Percentiles rank a stretch among this genome's conserved stretches.
These are phyloP conservation scores for Molothrus aeneus DNA, from an alignment of 2,797 vertebrate species.

Conservation along the genomic window DNA sequence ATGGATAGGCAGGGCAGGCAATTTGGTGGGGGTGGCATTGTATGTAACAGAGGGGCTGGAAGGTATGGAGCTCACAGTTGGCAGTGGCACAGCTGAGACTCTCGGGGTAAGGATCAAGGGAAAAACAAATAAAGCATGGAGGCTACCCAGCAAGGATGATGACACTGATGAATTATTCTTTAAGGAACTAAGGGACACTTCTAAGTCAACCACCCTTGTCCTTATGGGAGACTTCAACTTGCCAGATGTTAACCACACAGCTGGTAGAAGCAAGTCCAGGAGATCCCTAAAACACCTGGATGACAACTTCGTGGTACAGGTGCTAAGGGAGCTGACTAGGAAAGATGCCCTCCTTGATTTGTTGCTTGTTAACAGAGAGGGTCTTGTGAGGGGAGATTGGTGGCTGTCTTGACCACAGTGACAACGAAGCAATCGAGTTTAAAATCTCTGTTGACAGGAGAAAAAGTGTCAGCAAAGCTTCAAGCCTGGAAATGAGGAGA, in stretches of 20 bases:
- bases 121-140: background rate
- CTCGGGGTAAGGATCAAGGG: background rate
- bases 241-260: background rate
- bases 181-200: background rate
- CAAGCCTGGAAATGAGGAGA: background rate
- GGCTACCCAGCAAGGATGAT: background rate
- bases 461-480: background rate
- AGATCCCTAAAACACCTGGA: background rate
- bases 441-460: background rate
- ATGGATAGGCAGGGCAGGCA: background rate
- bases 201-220: no score
- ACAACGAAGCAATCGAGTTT: background rate
- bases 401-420: background rate
- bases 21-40: background rate
- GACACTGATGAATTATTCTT: background rate
- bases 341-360: background rate
- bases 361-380: background rate
- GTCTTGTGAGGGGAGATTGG: background rate
- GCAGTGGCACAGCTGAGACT: background rate
- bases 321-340: background rate
- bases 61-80: background rate
- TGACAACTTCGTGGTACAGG: background rate
- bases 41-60: background rate
- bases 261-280: background rate
- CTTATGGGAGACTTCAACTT: background rate